phyloP scores from a whole-genome alignment of 2,888 invertebrate species.

The Arenicola marina region DNA sequence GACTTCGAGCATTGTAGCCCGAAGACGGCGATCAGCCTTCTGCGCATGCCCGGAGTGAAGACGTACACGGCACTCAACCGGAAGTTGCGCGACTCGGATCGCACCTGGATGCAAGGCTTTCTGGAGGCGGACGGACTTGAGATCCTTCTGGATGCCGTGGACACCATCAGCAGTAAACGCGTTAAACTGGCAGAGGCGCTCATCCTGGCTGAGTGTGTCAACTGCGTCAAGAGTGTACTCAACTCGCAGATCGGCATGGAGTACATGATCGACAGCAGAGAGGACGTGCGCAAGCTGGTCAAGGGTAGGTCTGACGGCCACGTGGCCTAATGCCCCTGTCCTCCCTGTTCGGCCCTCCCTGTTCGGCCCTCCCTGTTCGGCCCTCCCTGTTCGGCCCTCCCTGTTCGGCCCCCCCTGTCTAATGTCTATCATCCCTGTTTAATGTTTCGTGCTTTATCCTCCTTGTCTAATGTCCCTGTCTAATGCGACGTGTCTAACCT shows the following conservation, averaged over 20 bases:
- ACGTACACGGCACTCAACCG: constrained; percentile 46
- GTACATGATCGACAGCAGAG: constrained; percentile 91
- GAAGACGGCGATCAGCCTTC: constrained; percentile 41
- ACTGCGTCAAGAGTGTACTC: constrained; percentile 66
- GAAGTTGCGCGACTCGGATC: constrained; percentile 43
- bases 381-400: too few relatives aligned
- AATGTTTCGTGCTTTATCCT: too few relatives aligned
- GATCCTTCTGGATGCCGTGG: constrained; percentile 47
- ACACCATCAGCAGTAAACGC: constrained; percentile 44
- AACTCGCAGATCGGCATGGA: constrained; percentile 92
- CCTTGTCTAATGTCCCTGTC: not conserved
- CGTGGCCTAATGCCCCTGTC: too few relatives aligned
- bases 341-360: too few relatives aligned
- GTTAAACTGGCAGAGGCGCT: constrained; percentile 55
- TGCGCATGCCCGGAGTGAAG: constrained; percentile 40
- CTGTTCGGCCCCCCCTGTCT: too few relatives aligned
- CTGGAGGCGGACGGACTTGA: constrained; percentile 47
- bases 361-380: too few relatives aligned
- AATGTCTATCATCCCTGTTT: too few relatives aligned
- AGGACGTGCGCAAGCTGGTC: constrained; percentile 84
- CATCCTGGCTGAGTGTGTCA: constrained; percentile 53
- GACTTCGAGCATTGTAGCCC: constrained; percentile 48
- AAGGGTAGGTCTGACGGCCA: constrained; percentile 2
- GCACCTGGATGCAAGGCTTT: constrained; percentile 53
- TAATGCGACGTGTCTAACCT: too few relatives aligned